Evolutionary conservation across 2,888 invertebrate genomes (phyloP), one percentile per base, ranked within the genome.

Genomic region (Drosophila infuscata): DNA sequence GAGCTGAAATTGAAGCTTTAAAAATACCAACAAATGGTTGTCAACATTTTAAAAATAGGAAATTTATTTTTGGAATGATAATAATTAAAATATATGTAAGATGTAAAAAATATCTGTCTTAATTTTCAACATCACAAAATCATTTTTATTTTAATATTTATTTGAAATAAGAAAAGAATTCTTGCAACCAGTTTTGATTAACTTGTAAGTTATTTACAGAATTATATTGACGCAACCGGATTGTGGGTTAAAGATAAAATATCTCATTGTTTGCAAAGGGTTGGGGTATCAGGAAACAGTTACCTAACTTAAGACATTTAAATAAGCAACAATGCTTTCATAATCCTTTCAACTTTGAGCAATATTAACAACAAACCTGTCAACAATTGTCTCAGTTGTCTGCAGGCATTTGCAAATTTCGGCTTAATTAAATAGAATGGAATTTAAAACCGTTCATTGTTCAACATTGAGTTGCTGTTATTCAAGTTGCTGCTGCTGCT

Each of bases 371-470:
- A 30, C 20, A 46, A 59, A 54, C 41, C 48, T 41, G 53, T 33
- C 41, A 41, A 32, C 75, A 69, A 58, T 63, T 59, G 25, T n/a
- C 32, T 29, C 57, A 48, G 53, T 68, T 64, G 68, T 59, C 49
- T 74, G 53, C 56, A 57, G 30, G 29, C 67, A 77, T 74, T 74
- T 69, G 51, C 61, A 29, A 43, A 54, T 46, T 63, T 77, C 58
- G 61, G 83, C 70, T 83, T 88, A 82, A 88, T 85, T 85, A 78
- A 88, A 81, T 81, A 56, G 73, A 83, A 88, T 81, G 83, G 83
- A 83, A 83, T 83, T 72, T 72, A 74, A 83, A 72, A 75, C 83
- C 67, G 76, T 68, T 71, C 71, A 78, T 81, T 83, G 79, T 77
- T 51, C 49, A 36, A 32, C 33, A 20, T 29, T 15, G 30, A 46